Evolutionary conservation across 2,888 invertebrate genomes (phyloP), one percentile per base, ranked within the genome.

Genomic region (Heliconius aoede): DNA sequence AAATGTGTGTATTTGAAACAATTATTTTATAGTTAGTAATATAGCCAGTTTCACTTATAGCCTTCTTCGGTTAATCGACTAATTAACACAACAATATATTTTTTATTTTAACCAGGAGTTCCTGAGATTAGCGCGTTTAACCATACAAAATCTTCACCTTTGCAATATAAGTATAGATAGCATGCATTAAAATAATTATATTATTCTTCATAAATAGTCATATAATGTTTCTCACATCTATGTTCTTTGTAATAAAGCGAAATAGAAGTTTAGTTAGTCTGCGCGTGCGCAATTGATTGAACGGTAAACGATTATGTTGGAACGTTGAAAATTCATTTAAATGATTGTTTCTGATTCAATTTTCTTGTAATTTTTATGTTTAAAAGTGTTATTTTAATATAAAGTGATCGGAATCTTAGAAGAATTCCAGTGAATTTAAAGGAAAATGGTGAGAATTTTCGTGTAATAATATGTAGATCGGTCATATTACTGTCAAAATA

Each of bases 281-380:
- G 78, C 80, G 78, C 74, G 74, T 40, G 79, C 76, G 80, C 78
- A 76, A 21, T 62, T 67, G 36, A 61, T 73, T 75, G 60, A 72
- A 58, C 73, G 72, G 67, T 26, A 40, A 51, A 21, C 30, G 9
- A 60, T 36, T 58, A 65, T 30, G 51, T 69, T 58, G n/a, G 9
- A 55, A 28, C 18, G 30, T 24, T 51, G 28, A 15, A 69, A 55
- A 24, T n/a, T 30, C 65, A 36, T 15, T 24, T 36, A 8, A 15
- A 65, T 15, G 36, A 65, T 24, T 24, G 1, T 0, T 15, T 65
- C 3, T n/a, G n/a, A 36, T 15, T 65, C 15, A 40, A 36, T 65
- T 65, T 65, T 65, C 0, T 24, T 32, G 8, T 32, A 55, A 13
- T 32, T 15, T 24, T 24, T 55, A 13, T 55, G 51, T n/a, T 28